Percentiles rank a stretch among this genome's conserved stretches.
These are phyloP conservation scores for Stichopus horrens DNA, from an alignment of 53 echinoderm and acorn worm species.

Conservation along the genomic window DNA sequence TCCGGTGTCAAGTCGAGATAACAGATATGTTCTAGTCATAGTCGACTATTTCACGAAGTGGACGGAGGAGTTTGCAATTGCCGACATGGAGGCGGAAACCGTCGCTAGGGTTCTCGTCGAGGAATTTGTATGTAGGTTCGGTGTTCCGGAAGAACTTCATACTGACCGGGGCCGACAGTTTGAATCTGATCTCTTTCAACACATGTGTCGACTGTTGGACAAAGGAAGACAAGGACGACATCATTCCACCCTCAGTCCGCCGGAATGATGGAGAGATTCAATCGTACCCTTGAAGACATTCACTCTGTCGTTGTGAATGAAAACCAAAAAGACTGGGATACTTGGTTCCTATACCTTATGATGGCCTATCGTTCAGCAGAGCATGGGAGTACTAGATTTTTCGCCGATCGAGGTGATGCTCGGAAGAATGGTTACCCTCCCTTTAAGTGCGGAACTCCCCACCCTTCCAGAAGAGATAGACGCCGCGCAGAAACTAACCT, in stretches of 20 bases:
- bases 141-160: neutral
- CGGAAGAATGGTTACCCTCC: conserved; percentile 44
- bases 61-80: conserved; percentile 35
- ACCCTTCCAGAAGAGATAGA: neutral
- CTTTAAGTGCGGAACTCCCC: neutral
- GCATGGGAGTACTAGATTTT: conserved; percentile 48
- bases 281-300: conserved; percentile 52
- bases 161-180: neutral
- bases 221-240: conserved; percentile 45
- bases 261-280: conserved; percentile 39
- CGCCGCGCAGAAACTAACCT: too few species aligned
- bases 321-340: conserved; percentile 54
- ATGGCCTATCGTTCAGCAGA: conserved; percentile 60
- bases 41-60: conserved; percentile 24
- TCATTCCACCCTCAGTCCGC: conserved; percentile 57
- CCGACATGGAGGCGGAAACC: conserved; percentile 36
- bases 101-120: conserved; percentile 19
- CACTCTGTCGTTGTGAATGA: conserved; percentile 21
- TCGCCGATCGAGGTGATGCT: conserved; percentile 48
- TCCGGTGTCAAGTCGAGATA: neutral
- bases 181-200: neutral
- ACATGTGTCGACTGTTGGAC: conserved; percentile 18
- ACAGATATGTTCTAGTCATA: conserved; percentile 8
- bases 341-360: conserved; percentile 40
- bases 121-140: conserved; percentile 22